A percentile compares a stretch with the other conserved stretches of the same genome.
phyloP scores from a whole-genome alignment of 2,888 invertebrate species.

The Leucophenga maculata region DNA sequence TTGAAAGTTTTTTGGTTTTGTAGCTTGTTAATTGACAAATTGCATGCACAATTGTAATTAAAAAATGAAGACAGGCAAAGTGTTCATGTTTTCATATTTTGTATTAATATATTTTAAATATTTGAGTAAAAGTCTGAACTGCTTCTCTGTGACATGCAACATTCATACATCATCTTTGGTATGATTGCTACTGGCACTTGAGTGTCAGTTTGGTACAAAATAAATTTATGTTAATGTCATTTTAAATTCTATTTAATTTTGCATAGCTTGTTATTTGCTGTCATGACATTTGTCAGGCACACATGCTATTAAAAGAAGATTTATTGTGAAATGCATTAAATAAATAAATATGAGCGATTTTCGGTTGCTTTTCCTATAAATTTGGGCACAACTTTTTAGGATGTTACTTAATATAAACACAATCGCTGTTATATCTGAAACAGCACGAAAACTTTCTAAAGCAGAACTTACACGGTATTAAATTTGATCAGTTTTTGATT shows the following conservation, averaged over 20 bases:
- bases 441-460: too few species aligned
- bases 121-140: conserved; percentile 47
- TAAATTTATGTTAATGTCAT: conserved; percentile 1
- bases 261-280: neutral
- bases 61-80: conserved; percentile 39
- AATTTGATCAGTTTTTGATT: too few species aligned
- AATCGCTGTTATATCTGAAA: too few species aligned
- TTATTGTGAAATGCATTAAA: too few species aligned
- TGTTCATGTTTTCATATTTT: conserved; percentile 12
- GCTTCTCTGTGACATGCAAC: conserved; percentile 21
- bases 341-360: too few species aligned
- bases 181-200: conserved; percentile 35
- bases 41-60: conserved; percentile 51
- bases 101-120: conserved; percentile 33
- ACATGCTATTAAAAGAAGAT: too few species aligned
- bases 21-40: conserved; percentile 55
- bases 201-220: conserved; percentile 7
- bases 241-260: conserved; percentile 14
- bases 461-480: too few species aligned
- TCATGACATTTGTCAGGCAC: too few species aligned
- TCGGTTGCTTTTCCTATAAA: too few species aligned
- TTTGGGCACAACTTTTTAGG: too few species aligned
- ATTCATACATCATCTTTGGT: conserved; percentile 1
- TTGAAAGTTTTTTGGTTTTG: conserved; percentile 59
- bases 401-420: too few species aligned